Evolutionary conservation across 2,113 vertebrate species (phyloP), one percentile per base, ranked within the genome.

Genomic region (Melanotaenia duboulayi): DNA sequence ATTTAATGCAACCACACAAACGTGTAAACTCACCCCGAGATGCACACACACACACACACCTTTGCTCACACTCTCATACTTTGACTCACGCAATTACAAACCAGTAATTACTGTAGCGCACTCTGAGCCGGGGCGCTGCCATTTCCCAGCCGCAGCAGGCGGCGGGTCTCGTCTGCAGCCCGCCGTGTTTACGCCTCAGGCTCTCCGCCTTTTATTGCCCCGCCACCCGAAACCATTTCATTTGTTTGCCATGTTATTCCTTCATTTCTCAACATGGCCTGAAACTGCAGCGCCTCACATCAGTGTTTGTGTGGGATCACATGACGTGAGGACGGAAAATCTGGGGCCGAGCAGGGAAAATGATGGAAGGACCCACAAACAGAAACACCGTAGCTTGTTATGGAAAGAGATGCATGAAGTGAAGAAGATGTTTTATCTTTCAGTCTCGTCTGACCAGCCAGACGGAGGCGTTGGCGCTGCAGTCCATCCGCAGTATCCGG

Each of bases 371-470:
- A 28, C 28, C 3, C 28, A 28, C 7, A 6, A 35, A 35, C 32
- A 35, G 32, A 9, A 35, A n/a, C n/a, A n/a, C n/a, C n/a, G n/a
- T n/a, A 35, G 32, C 32, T 28, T 3, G 28, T 28, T 28, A n/a
- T n/a, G n/a, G n/a, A n/a, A n/a, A n/a, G n/a, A n/a, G 28, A 28
- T 28, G 28, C 6, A 6, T 28, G 28, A 9, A 35, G 32, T 35
- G 32, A 35, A 35, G 8, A 7, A 8, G 4, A 25, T 65, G n/a
- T 23, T 40, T 54, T 11, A 19, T 52, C 0, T 71, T 80, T 0
- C 91, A 99, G 97, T 99, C 97, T 10, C 96, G 97, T 25, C 94
- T 99, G 87, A 95, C 96, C 0, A 99, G 97, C 79, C 98, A 99
- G 91, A 96, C 95, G 0, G 97, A 98, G 85, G 97, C 97, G 80